Evolutionary conservation across 2,888 invertebrate species (phyloP), one percentile per base, ranked within the genome.

Genomic region (Mystacides longicornis): DNA sequence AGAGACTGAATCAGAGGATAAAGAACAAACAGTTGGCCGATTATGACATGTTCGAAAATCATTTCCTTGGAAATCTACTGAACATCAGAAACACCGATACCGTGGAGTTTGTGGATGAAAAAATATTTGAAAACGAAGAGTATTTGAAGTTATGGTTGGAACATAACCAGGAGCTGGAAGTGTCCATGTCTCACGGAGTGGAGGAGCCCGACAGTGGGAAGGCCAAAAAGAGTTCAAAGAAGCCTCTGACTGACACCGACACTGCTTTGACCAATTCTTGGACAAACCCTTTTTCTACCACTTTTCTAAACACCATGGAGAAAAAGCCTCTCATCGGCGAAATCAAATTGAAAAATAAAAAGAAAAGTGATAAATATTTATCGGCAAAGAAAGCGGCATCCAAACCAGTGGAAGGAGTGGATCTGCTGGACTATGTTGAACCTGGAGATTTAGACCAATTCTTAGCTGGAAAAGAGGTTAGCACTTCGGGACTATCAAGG

Each of bases 361-460:
- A 56, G 23, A 56, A 53, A 37, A 23, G 22, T 14, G 56, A 53
- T 4, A 58, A 49, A 18, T 51, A 47, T 11, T 33, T 48, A 52
- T 23, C 22, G 63, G 65, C 64, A 61, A 66, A 58, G 43, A 56
- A 52, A 27, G 43, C 46, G 21, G 18, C 19, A 23, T 20, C 33
- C 11, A 70, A 71, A 68, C 63, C 54, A 64, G 2, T 71, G 67
- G 51, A 55, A n/a, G 49, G 53, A 59, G 64, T 75, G 1, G 76
- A 77, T 60, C 72, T 77, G 1, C 73, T 74, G 0, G 77, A 77
- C 56, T 73, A 73, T 0, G 72, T 76, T 9, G 60, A 77, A 14
- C 77, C 77, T 60, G 73, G 75, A 11, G 77, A 77, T 65, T 62
- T 77, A 62, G 77, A 77, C 57, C 77, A 77, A 64, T 77, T 77